phyloP scores from a whole-genome alignment of 2,888 invertebrate species.

The Theodoxus fluviatilis region DNA sequence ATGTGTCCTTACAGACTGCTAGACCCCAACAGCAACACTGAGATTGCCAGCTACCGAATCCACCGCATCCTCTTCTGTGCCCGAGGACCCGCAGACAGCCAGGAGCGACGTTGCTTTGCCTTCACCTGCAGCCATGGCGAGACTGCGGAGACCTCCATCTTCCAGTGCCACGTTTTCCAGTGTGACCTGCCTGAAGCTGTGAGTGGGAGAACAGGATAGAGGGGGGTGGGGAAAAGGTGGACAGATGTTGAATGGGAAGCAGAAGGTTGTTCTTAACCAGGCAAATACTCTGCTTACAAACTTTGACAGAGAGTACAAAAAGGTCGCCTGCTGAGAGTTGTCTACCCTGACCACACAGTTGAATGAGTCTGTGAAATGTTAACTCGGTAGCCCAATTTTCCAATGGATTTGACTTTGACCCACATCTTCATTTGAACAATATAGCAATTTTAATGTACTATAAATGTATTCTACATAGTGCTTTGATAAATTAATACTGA shows the following conservation, averaged over 20 bases:
- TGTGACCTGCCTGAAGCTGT: conserved; percentile 95
- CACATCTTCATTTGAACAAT: too few species aligned
- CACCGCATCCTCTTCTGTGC: conserved; percentile 94
- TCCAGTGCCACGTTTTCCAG: conserved; percentile 96
- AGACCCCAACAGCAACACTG: conserved; percentile 81
- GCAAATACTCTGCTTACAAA: too few species aligned
- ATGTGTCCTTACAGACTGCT: conserved; percentile 67
- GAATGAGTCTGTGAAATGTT: neutral
- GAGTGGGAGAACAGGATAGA: too few species aligned
- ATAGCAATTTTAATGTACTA: too few species aligned
- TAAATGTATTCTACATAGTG: too few species aligned
- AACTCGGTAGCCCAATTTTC: too few species aligned
- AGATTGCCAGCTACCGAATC: conserved; percentile 88
- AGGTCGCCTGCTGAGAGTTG: neutral
- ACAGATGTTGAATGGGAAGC: too few species aligned
- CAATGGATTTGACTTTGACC: too few species aligned
- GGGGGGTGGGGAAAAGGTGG: too few species aligned
- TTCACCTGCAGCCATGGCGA: conserved; percentile 97
- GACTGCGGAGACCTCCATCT: conserved; percentile 84
- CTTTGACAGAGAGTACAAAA: neutral
- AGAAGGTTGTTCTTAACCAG: too few species aligned
- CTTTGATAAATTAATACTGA: too few species aligned
- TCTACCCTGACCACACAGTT: neutral
- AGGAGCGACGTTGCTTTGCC: conserved; percentile 92
- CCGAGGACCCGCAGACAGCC: conserved; percentile 78